Conservation (phyloP, 1,140 invertebrate species). For the Papilio polytes region DNA sequence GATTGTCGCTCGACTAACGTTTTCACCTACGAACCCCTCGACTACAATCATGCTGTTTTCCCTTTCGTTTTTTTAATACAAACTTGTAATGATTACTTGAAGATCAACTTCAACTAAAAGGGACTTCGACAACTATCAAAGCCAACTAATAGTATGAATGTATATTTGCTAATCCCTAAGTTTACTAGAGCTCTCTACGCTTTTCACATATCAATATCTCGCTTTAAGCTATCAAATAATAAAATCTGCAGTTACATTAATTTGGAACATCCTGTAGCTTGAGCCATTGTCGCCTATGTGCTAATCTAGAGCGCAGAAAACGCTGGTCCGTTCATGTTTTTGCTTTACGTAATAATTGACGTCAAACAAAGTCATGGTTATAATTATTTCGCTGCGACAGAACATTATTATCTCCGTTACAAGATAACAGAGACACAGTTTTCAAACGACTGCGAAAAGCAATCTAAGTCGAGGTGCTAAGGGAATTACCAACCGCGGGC, state of each 20-base stretch:
- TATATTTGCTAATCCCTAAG: too few relatives aligned
- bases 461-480: conserved; percentile 75
- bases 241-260: too few relatives aligned
- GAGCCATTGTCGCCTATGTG: too few relatives aligned
- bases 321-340: neutral
- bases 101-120: neutral
- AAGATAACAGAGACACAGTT: conserved; percentile 40
- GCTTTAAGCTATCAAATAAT: too few relatives aligned
- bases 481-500: conserved; percentile 64
- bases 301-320: neutral
- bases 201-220: too few relatives aligned
- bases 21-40: conserved; percentile 72
- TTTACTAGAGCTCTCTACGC: too few relatives aligned
- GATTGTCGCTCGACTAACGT: conserved; percentile 79
- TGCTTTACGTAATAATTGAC: neutral
- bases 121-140: neutral
- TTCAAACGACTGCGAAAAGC: conserved; percentile 59
- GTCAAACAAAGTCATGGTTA: neutral
- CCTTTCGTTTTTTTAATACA: conserved; percentile 42
- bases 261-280: too few relatives aligned
- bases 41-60: conserved; percentile 43
- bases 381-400: neutral
- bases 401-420: conserved; percentile 14
- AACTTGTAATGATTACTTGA: neutral
- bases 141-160: too few relatives aligned